phyloP scores from a whole-genome alignment of 2,113 vertebrate species.

The Anhinga anhinga region DNA sequence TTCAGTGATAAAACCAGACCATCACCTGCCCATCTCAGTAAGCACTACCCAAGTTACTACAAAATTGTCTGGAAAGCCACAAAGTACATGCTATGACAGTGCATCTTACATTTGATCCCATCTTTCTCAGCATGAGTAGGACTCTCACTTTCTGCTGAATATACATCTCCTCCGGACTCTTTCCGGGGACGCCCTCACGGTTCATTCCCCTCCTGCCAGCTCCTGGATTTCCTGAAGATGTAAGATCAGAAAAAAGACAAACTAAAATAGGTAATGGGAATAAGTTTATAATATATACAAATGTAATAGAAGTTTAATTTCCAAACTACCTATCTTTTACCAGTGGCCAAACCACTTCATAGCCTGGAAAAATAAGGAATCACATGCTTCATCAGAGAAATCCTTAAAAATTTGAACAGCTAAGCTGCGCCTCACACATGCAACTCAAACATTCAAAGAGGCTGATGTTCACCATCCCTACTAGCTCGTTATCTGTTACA shows the following conservation, averaged over 20 bases:
- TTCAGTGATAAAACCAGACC: background rate
- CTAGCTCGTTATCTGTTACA: background rate
- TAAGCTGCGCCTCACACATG: background rate
- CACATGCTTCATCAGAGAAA: background rate
- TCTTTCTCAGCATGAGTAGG: slow-evolving; percentile 98
- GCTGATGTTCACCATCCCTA: background rate
- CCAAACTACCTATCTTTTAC: background rate
- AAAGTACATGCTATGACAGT: rapidly evolving
- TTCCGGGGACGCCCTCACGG: slow-evolving; percentile 95
- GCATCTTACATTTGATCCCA: slow-evolving; percentile 95
- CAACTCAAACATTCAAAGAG: background rate
- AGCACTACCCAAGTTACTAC: background rate
- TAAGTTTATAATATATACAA: too few relatives aligned
- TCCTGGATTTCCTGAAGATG: slow-evolving; percentile 77
- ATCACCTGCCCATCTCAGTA: background rate
- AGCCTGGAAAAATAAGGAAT: background rate
- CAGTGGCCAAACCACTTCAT: background rate
- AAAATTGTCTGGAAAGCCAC: background rate
- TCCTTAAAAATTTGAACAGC: background rate
- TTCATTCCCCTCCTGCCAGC: slow-evolving; percentile 95
- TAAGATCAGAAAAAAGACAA: background rate
- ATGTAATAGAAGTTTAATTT: background rate
- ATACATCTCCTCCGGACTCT: slow-evolving; percentile 99
- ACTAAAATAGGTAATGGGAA: background rate
- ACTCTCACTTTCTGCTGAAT: slow-evolving; percentile 99